Conservation (phyloP, 2,113 vertebrate genomes). For the Takifugu flavidus region DNA sequence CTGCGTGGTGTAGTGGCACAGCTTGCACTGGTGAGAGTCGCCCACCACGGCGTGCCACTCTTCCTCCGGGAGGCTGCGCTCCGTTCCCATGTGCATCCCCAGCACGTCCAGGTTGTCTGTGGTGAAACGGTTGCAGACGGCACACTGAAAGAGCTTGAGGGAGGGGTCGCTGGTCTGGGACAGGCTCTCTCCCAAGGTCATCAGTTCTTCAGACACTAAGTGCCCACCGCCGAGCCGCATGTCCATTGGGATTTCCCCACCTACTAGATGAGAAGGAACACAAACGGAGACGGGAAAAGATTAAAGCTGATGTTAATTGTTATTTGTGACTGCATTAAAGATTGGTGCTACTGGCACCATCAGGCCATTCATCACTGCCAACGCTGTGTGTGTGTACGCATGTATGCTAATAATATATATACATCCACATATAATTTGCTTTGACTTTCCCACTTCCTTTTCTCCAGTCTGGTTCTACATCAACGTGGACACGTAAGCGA, state of each 20-base stretch:
- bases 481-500: constrained; percentile 46
- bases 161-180: constrained; percentile 95
- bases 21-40: constrained; percentile 96
- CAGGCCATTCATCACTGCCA: too few relatives aligned
- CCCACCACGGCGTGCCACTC: constrained; percentile 95
- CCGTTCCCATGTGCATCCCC: constrained; percentile 93
- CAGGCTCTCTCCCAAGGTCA: constrained; percentile 96
- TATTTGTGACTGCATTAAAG: too few relatives aligned
- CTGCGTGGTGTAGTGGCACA: constrained; percentile 97
- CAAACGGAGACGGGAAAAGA: neutral
- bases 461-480: constrained; percentile 47
- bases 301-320: too few relatives aligned
- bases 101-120: constrained; percentile 97
- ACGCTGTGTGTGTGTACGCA: too few relatives aligned
- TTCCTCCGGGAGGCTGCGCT: constrained; percentile 91
- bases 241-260: constrained; percentile 94
- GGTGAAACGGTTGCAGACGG: constrained; percentile 97
- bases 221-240: constrained; percentile 91
- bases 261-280: constrained; percentile 72
- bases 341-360: too few relatives aligned
- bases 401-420: constrained; percentile 16
- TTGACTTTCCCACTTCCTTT: constrained; percentile 35
- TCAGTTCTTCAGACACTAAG: constrained; percentile 96
- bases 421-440: constrained; percentile 22
- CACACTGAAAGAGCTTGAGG: constrained; percentile 97